phyloP scores from a whole-genome alignment of 2,797 vertebrate genomes.

The Otolemur crassicaudatus region DNA sequence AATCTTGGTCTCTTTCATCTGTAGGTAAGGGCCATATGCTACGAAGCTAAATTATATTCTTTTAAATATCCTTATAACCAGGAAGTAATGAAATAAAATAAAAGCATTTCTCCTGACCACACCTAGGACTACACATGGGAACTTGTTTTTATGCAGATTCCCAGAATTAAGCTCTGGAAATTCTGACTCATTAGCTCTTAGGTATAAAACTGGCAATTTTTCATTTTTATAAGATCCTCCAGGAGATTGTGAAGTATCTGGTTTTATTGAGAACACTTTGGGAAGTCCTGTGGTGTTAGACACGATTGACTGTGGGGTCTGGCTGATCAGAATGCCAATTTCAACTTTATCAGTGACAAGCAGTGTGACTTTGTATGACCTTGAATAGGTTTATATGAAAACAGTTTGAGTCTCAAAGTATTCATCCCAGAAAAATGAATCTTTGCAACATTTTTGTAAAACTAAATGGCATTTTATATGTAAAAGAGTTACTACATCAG shows the following conservation, averaged over 20 bases:
- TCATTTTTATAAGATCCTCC: neutral
- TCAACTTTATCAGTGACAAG: neutral
- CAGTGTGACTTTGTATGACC: neutral
- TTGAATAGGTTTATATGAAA: neutral
- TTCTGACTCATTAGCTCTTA: neutral
- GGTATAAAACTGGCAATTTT: neutral
- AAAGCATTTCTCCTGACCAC: neutral
- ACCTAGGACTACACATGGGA: accelerated
- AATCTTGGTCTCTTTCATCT: neutral
- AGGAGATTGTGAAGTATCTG: neutral
- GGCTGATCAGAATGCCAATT: neutral
- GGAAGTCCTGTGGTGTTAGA: neutral
- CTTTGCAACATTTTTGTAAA: neutral
- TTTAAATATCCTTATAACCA: neutral
- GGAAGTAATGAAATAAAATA: neutral
- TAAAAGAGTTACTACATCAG: slow-evolving; percentile 7
- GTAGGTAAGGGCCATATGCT: neutral
- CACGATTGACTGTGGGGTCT: neutral
- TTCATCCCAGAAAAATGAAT: neutral
- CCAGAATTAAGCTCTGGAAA: neutral
- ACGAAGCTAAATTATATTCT: neutral
- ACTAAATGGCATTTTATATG: neutral
- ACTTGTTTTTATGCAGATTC: neutral
- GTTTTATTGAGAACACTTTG: neutral
- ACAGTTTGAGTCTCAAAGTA: neutral